Conservation (phyloP, 2,113 vertebrate species). For the Orcinus orca region DNA sequence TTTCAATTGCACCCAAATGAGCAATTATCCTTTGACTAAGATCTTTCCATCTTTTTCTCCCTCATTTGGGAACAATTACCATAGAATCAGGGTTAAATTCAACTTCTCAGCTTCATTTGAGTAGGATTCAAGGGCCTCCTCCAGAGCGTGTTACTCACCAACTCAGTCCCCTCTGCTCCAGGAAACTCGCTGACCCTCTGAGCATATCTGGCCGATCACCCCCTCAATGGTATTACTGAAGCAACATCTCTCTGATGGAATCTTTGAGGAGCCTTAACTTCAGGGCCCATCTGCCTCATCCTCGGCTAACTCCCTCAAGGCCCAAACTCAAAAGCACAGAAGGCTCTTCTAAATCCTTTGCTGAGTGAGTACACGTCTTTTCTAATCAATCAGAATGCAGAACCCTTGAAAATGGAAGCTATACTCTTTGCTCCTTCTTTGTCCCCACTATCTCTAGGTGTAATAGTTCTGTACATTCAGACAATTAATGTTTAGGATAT, state of each 20-base stretch:
- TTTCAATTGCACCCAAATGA: neutral
- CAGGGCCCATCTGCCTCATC: neutral
- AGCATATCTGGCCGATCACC: neutral
- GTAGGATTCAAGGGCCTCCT: neutral
- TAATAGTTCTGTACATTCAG: neutral
- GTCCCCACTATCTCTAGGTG: neutral
- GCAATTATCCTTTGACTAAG: slow-evolving; percentile 8
- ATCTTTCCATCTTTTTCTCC: neutral
- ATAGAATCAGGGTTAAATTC: neutral
- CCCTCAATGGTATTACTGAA: neutral
- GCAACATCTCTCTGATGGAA: neutral
- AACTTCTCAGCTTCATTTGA: slow-evolving; percentile 4
- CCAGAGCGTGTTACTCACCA: neutral
- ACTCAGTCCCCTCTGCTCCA: neutral
- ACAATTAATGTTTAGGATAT: neutral
- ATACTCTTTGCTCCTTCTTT: neutral
- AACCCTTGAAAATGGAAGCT: neutral
- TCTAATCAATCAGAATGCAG: neutral
- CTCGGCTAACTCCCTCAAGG: neutral
- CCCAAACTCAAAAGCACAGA: neutral
- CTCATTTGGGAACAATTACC: neutral
- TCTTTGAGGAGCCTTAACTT: neutral
- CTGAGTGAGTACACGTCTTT: neutral
- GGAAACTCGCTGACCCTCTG: neutral
- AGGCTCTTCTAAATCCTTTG: neutral